These are phyloP conservation scores for Coregonus sp. DNA, from an alignment of 2,797 vertebrate species.

Conservation along the genomic window DNA sequence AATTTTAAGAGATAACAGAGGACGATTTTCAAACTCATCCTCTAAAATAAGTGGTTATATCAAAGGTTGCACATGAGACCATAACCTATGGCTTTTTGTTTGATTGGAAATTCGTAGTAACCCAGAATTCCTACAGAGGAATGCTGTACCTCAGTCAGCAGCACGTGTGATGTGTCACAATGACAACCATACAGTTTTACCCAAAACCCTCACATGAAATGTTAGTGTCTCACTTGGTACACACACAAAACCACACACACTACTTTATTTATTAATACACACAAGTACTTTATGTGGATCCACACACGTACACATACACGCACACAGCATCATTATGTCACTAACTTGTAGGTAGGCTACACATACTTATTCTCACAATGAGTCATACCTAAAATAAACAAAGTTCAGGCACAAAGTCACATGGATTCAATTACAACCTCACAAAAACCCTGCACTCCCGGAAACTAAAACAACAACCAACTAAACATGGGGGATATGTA, in stretches of 20 bases:
- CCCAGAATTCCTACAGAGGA: constrained; percentile 82
- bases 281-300: constrained; percentile 3
- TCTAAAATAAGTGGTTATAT: too few species aligned
- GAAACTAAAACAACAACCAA: constrained; percentile 80
- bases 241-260: constrained; percentile 7
- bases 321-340: background rate
- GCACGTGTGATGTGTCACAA: constrained; percentile 75
- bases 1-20: background rate
- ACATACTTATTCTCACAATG: constrained; percentile 17
- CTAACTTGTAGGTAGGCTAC: constrained; percentile 7
- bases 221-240: constrained; percentile 42
- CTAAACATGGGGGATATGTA: constrained; percentile 77
- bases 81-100: background rate
- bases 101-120: constrained; percentile 14
- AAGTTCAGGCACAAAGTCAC: constrained; percentile 76
- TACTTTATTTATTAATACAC: constrained; percentile 24
- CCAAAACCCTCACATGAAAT: constrained; percentile 63
- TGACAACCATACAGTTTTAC: constrained; percentile 69
- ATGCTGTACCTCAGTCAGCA: constrained; percentile 75
- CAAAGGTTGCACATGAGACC: constrained; percentile 12
- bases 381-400: constrained; percentile 57
- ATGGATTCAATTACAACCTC: constrained; percentile 72
- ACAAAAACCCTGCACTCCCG: constrained; percentile 72
- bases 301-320: background rate
- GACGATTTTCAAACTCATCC: background rate